Evolutionary conservation across 2,797 vertebrate genomes (phyloP), one percentile per base, ranked within the genome.

Genomic region (Rhyacichthys aspro): DNA sequence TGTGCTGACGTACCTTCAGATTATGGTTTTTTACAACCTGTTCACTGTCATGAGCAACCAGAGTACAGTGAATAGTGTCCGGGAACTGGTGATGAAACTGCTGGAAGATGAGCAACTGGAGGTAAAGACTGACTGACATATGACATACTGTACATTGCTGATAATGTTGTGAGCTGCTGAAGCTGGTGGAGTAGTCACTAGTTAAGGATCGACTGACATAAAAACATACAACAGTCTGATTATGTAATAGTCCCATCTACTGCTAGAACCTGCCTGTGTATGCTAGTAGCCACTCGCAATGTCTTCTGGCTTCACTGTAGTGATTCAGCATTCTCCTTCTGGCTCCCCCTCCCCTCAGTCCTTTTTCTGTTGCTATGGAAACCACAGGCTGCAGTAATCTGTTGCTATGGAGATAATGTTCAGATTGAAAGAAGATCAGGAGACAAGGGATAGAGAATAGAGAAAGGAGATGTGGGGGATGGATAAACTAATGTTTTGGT

Each of bases 11-110:
- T 99, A 98, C 93, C 94, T 98, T 88, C 97, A 99, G 91, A 95
- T 95, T 62, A 97, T 97, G 96, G 96, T 98, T 44, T 99, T 99
- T 85, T 98, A 98, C 91, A 99, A 99, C 90, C 93, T 99, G 69
- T 99, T 99, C 91, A 95, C 95, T 87, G 96, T 98, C 89, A 93
- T 98, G 84, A 95, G 90, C 77, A 93, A 94, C 73, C 88, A 91
- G 58, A 91, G 92, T 72, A 92, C 94, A 1, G 94, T 98, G 67
- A 72, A 88, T 57, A 92, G 94, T 45, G 94, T 96, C 59, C 89
- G 94, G 39, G 93, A 90, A 23, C 86, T 98, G 71, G 93, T 99
- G 67, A 92, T 96, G 73, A 85, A 63, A 45, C 93, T 99, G 45
- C 90, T 98, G 84, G 94, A 96, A 84, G 97, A 99, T 18, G 97